Percentiles rank a stretch among this genome's conserved stretches.
Conservation (phyloP, 2,888 invertebrate species). For the Sarcophaga variegata region DNA sequence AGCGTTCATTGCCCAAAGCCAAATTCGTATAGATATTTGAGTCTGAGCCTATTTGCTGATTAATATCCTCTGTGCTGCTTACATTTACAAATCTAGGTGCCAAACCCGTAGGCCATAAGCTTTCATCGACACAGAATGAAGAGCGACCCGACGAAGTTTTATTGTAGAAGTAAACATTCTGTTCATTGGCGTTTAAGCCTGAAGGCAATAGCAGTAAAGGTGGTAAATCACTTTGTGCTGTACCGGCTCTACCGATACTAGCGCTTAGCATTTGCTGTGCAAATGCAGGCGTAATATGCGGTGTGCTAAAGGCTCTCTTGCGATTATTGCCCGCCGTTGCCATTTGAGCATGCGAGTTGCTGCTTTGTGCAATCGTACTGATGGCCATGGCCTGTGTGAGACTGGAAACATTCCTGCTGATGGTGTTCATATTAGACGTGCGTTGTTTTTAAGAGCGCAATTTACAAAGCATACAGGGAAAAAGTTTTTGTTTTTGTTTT, state of each 20-base stretch:
- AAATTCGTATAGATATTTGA: conserved; percentile 75
- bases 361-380: conserved; percentile 34
- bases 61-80: conserved; percentile 54
- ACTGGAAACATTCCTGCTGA: conserved; percentile 71
- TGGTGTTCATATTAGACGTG: neutral
- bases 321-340: conserved; percentile 71
- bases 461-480: conserved; percentile 61
- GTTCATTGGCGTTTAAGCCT: conserved; percentile 34
- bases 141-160: conserved; percentile 75
- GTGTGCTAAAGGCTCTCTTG: conserved; percentile 78
- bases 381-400: conserved; percentile 73
- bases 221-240: conserved; percentile 11
- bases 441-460: conserved; percentile 36
- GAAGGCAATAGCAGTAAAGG: conserved; percentile 49
- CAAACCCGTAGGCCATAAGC: conserved; percentile 73
- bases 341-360: neutral
- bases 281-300: conserved; percentile 73
- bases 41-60: conserved; percentile 66
- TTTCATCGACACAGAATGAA: conserved; percentile 76
- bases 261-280: conserved; percentile 60
- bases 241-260: conserved; percentile 30
- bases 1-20: conserved; percentile 73
- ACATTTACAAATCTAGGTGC: conserved; percentile 56
- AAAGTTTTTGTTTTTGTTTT: conserved; percentile 29
- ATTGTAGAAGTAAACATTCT: conserved; percentile 72